These are phyloP conservation scores for Danio tinwini DNA, from an alignment of 2,797 vertebrate species.

Conservation along the genomic window DNA sequence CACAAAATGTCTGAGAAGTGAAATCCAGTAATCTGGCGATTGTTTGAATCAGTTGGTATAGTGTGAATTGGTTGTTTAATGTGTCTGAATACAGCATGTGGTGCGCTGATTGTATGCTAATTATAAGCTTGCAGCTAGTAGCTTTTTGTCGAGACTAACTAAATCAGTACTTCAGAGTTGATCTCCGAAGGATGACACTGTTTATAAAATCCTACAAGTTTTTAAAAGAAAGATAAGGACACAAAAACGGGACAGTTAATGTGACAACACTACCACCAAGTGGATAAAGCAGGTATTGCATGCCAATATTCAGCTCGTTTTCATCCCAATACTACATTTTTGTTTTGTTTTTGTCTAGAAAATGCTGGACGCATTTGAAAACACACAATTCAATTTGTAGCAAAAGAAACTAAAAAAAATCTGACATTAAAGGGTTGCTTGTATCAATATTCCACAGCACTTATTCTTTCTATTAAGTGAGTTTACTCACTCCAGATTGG, in stretches of 20 bases:
- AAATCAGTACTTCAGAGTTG: conserved; percentile 5
- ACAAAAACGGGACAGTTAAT: conserved; percentile 2
- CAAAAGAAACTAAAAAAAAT: conserved; percentile 1
- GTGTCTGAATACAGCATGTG: conserved; percentile 12
- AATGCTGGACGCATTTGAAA: conserved; percentile 41
- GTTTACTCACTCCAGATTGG: neutral
- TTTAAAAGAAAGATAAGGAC: neutral
- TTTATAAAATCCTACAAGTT: neutral
- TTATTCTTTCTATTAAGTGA: conserved; percentile 7
- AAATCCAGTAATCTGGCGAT: too few relatives aligned
- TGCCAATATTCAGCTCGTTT: neutral
- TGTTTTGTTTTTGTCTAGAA: neutral
- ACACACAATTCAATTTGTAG: conserved; percentile 15
- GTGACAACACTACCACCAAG: conserved; percentile 76
- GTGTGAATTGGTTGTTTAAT: neutral
- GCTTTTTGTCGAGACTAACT: neutral
- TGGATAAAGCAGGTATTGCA: conserved; percentile 65
- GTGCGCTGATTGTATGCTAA: neutral
- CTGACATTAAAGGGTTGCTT: neutral
- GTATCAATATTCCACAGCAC: conserved; percentile 18
- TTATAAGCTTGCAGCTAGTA: neutral
- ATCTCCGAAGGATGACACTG: conserved; percentile 9
- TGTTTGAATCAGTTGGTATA: neutral
- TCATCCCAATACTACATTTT: neutral
- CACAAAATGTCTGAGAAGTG: too few relatives aligned